phyloP scores from a whole-genome alignment of 1,140 invertebrate species.

The Drosophila sechellia region DNA sequence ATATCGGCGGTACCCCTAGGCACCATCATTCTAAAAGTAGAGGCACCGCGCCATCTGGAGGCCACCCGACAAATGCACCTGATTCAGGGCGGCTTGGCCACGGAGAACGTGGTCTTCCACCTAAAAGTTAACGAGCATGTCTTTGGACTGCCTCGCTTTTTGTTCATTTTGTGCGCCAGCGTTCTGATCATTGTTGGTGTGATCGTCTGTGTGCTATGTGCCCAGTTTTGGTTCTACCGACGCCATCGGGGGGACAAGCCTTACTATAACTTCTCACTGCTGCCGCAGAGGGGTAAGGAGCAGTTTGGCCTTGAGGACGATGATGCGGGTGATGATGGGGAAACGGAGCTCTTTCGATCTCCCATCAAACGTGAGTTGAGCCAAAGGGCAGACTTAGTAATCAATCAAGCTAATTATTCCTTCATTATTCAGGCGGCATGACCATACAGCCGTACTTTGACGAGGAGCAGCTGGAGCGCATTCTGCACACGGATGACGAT shows the following conservation, averaged over 20 bases:
- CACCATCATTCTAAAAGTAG: slow-evolving; percentile 86
- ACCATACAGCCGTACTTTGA: slow-evolving; percentile 85
- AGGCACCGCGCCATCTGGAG: slow-evolving; percentile 86
- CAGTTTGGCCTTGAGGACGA: slow-evolving; percentile 85
- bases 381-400: too few relatives aligned
- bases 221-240: slow-evolving; percentile 77
- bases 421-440: slow-evolving; percentile 52
- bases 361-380: slow-evolving; percentile 85
- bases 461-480: slow-evolving; percentile 80
- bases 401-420: background rate
- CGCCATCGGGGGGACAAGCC: slow-evolving; percentile 69
- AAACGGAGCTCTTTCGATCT: slow-evolving; percentile 87
- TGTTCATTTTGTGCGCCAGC: slow-evolving; percentile 90
- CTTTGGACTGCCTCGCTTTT: slow-evolving; percentile 89
- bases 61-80: slow-evolving; percentile 86
- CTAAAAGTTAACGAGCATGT: slow-evolving; percentile 88
- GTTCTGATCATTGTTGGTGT: slow-evolving; percentile 68
- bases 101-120: slow-evolving; percentile 88
- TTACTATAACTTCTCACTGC: slow-evolving; percentile 84
- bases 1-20: slow-evolving; percentile 86
- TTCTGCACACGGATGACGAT: slow-evolving; percentile 68
- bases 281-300: slow-evolving; percentile 83
- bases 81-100: slow-evolving; percentile 75
- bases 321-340: slow-evolving; percentile 85
- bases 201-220: slow-evolving; percentile 71